A percentile compares a stretch with the other conserved stretches of the same genome.
These are phyloP conservation scores for Rhipidura dahli DNA, from an alignment of 2,113 vertebrate genomes.

Conservation along the genomic window DNA sequence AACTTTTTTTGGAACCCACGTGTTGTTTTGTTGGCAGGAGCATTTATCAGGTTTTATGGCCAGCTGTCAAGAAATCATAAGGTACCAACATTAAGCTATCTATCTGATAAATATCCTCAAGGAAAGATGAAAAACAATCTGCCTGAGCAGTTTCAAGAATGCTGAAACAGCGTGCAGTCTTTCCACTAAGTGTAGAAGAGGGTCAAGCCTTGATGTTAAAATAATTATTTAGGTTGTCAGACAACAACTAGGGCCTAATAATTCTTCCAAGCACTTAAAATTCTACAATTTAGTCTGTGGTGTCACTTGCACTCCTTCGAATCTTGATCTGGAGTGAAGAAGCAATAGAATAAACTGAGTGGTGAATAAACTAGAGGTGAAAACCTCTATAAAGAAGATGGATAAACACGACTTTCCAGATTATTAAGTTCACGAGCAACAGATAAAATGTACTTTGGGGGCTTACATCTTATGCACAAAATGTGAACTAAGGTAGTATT, in stretches of 20 bases:
- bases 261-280: neutral
- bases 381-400: slow-evolving; percentile 13
- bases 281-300: neutral
- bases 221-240: slow-evolving; percentile 21
- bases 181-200: neutral
- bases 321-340: neutral
- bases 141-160: neutral
- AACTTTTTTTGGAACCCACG: slow-evolving; percentile 4
- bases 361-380: slow-evolving; percentile 11
- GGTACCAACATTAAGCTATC: neutral
- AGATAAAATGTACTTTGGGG: neutral
- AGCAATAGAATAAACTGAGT: neutral
- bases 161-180: rapidly evolving
- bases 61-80: slow-evolving; percentile 54
- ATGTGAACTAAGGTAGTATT: neutral
- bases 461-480: neutral
- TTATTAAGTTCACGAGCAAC: neutral
- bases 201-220: neutral
- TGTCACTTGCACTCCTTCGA: neutral
- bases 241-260: neutral
- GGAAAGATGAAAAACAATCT: neutral
- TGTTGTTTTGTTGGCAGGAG: slow-evolving; percentile 25
- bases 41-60: slow-evolving; percentile 50
- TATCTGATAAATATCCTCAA: slow-evolving; percentile 28
- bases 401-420: neutral